phyloP scores from a whole-genome alignment of 2,888 invertebrate species.

The Orthosia cruda region DNA sequence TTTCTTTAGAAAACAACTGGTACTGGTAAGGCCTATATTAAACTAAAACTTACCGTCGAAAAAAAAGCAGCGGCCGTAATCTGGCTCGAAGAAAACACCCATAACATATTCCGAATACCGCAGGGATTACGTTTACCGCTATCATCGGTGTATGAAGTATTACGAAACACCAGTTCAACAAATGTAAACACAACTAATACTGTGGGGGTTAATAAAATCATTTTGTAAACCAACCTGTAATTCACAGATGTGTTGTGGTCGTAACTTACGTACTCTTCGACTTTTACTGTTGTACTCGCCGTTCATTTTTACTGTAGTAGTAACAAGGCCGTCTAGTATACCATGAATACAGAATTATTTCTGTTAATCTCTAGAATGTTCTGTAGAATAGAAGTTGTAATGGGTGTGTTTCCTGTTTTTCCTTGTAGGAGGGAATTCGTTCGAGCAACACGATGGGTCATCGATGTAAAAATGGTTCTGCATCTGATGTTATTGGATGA shows the following conservation, averaged over 20 bases:
- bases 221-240: slow-evolving; percentile 81
- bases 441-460: background rate
- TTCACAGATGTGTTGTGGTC: slow-evolving; percentile 75
- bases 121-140: slow-evolving; percentile 51
- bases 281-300: slow-evolving; percentile 86
- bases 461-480: background rate
- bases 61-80: background rate
- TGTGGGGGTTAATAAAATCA: slow-evolving; percentile 88
- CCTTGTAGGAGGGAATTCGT: background rate
- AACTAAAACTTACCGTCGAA: background rate
- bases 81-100: slow-evolving; percentile 24
- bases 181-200: slow-evolving; percentile 81
- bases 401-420: slow-evolving; percentile 23
- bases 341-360: slow-evolving; percentile 68
- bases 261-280: slow-evolving; percentile 84
- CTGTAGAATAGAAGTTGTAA: slow-evolving; percentile 45
- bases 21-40: too few species aligned
- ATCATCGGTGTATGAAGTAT: slow-evolving; percentile 74
- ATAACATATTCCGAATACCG: slow-evolving; percentile 39
- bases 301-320: slow-evolving; percentile 84
- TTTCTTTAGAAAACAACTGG: background rate
- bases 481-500: slow-evolving; percentile 1
- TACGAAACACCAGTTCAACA: slow-evolving; percentile 77
- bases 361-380: slow-evolving; percentile 59
- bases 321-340: slow-evolving; percentile 85